Base-by-base conservation (phyloP, 1,140 invertebrate species). In the Plutomurus gul region DNA sequence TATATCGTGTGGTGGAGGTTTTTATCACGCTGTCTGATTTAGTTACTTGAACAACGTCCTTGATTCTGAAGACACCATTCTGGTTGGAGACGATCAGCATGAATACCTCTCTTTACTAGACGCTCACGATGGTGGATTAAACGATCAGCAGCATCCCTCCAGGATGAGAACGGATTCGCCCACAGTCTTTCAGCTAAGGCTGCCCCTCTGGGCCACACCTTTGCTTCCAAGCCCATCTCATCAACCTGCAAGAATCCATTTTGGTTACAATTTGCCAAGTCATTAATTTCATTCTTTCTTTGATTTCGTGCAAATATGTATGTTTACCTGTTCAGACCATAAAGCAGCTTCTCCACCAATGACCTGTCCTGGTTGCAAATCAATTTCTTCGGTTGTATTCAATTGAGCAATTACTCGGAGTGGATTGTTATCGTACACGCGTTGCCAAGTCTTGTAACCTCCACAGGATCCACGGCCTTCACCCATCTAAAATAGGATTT, bases 151-250 rank as follows among this genome's bases (percentile, higher is more conserved):
- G 85, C 85, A 33, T 81, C 78, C 56, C 82, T 73, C 85, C 84
- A 86, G 27, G 84, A 82, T 30, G 82, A 81, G 75, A 77, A 80
- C 10, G 85, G 86, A 78, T 86, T 85, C 0, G 84, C 83, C 86
- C 86, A 86, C 36, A 86, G 82, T 46, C 86, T 76, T 78, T 86
- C 86, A 11, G 85, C 86, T n/a, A 86, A 72, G 18, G 86, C 86
- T 10, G 85, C 83, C 16, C 79, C 83, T 36, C 84, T 37, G 37
- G 84, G 84, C 84, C 84, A 85, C 16, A 85, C 78, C 73, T 84
- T 85, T 18, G 81, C 83, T 75, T 85, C 84, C 6, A 85, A 40
- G 13, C 81, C 81, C 72, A 81, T 82, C 16, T 84, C 82, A 60
- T 85, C 84, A 43, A 84, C 81, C 81, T 84, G 39, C 13, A 27